Evolutionary conservation across 2,797 vertebrate genomes (phyloP).

Genomic region (Gymnothorax reevesii): DNA sequence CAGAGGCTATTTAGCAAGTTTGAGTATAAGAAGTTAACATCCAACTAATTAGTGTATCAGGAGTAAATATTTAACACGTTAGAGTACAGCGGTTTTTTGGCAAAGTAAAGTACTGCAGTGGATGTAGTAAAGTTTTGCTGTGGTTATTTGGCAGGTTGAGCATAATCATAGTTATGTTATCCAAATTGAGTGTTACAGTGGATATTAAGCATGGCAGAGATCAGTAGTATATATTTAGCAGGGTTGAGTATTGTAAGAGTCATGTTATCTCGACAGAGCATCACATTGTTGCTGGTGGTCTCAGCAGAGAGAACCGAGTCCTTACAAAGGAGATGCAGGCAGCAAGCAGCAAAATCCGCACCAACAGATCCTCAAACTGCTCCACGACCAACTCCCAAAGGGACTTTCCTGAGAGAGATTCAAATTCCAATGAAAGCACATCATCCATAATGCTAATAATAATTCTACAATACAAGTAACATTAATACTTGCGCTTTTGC

Average conservation of each 20-base stretch:
- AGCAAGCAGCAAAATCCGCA: slow-evolving; percentile 76
- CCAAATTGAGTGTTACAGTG: not conserved
- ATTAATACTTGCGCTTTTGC: no score
- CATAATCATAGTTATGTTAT: slow-evolving; percentile 22
- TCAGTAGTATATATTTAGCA: not conserved
- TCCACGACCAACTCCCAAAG: slow-evolving; percentile 77
- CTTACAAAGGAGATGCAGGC: slow-evolving; percentile 82
- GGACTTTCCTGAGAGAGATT: slow-evolving; percentile 69
- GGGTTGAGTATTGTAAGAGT: not conserved
- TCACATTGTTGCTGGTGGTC: not conserved
- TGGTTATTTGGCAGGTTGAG: not conserved
- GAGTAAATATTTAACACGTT: no score
- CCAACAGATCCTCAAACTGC: slow-evolving; percentile 79
- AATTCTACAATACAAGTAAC: no score
- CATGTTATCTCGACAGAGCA: no score
- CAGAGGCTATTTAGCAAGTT: not conserved
- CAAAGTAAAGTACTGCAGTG: no score
- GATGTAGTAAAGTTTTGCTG: no score
- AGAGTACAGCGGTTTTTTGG: no score
- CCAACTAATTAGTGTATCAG: no score
- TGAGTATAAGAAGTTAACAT: not conserved
- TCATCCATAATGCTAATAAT: no score
- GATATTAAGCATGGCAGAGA: not conserved
- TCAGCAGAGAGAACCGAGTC: not conserved
- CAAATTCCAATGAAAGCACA: no score